A percentile compares a stretch with the other conserved stretches of the same genome.
phyloP scores from a whole-genome alignment of 1,140 invertebrate species.

The Monomorium pharaonis region DNA sequence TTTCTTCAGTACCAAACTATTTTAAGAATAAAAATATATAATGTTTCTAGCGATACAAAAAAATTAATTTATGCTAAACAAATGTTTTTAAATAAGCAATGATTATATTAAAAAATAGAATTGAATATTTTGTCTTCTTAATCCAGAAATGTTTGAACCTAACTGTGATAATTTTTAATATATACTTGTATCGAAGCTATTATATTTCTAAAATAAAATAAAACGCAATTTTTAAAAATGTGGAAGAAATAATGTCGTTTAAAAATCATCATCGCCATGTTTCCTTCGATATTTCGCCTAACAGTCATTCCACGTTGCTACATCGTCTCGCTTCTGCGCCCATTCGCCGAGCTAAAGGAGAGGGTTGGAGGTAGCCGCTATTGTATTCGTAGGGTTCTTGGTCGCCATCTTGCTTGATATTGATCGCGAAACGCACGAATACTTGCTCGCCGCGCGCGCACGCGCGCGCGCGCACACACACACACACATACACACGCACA shows the following conservation, averaged over 20 bases:
- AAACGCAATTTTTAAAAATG: not conserved
- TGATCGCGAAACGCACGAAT: slow-evolving; percentile 84
- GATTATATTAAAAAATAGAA: not conserved
- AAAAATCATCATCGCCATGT: not conserved
- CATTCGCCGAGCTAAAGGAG: slow-evolving; percentile 34
- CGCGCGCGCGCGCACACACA: not conserved
- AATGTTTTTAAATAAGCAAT: not conserved
- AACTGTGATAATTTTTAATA: not conserved
- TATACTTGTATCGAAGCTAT: not conserved
- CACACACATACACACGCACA: not conserved
- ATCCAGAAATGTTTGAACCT: not conserved
- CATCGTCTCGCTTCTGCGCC: slow-evolving; percentile 34
- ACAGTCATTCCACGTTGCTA: slow-evolving; percentile 18
- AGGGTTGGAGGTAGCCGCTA: slow-evolving; percentile 58
- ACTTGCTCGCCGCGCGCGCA: slow-evolving; percentile 68
- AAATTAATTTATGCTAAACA: not conserved
- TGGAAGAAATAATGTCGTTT: not conserved
- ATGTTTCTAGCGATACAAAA: not conserved
- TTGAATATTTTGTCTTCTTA: not conserved
- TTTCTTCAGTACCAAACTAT: not conserved
- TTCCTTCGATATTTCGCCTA: not conserved
- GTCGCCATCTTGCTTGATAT: slow-evolving; percentile 85
- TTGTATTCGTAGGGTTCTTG: slow-evolving; percentile 84
- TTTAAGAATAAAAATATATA: not conserved
- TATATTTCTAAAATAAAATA: not conserved